Conservation (phyloP, 2,113 vertebrate species). For the Polyodon spathula region DNA sequence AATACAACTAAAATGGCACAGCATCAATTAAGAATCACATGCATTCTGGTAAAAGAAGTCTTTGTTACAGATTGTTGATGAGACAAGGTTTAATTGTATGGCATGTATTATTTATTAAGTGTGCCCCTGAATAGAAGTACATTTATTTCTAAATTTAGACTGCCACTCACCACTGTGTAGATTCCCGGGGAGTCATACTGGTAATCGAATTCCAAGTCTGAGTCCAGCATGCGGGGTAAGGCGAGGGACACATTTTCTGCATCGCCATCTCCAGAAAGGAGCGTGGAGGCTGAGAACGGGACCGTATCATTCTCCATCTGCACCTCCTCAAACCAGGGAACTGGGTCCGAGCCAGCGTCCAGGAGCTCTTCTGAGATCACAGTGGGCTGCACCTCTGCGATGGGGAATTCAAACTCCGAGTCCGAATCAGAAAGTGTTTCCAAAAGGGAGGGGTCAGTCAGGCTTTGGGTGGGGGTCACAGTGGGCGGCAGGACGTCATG, state of each 20-base stretch:
- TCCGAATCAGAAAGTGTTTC: constrained; percentile 36
- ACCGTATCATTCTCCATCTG: constrained; percentile 66
- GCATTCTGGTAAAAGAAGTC: no score
- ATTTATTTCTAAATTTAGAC: no score
- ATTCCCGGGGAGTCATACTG: constrained; percentile 73
- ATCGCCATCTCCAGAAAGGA: constrained; percentile 89
- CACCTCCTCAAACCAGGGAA: constrained; percentile 52
- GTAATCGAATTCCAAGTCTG: constrained; percentile 75
- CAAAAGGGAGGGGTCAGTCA: constrained; percentile 28
- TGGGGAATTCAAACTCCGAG: constrained; percentile 27
- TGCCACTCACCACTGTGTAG: constrained; percentile 73
- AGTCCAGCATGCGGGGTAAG: constrained; percentile 64
- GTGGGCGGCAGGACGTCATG: constrained; percentile 30
- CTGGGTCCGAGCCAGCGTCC: constrained; percentile 42
- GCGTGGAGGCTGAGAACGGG: constrained; percentile 71
- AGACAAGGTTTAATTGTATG: no score
- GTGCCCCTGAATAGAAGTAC: no score
- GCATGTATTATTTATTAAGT: no score
- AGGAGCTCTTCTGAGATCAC: constrained; percentile 30
- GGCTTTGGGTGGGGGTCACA: constrained; percentile 22
- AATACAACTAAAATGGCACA: no score
- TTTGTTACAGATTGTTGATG: no score
- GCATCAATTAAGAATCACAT: no score
- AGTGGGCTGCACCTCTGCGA: constrained; percentile 36
- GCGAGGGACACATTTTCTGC: constrained; percentile 61